A percentile compares a stretch with the other conserved stretches of the same genome.
Conservation (phyloP, 2,797 vertebrate species). For the Takifugu ocellatus region DNA sequence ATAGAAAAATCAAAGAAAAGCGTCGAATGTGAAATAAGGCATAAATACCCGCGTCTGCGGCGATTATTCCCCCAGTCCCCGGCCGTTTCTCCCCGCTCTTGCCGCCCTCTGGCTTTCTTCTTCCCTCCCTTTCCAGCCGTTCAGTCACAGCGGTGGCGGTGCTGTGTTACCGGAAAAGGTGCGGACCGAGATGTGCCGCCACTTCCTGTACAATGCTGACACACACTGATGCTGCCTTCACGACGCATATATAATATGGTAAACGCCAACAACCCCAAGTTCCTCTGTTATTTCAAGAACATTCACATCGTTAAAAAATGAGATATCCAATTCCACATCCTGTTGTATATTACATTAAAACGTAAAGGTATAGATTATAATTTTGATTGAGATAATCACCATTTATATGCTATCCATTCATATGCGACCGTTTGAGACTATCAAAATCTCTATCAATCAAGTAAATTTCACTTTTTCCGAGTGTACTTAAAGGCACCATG, state of each 20-base stretch:
- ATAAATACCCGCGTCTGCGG: constrained; percentile 58
- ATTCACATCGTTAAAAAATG: too few relatives aligned
- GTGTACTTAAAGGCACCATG: constrained; percentile 11
- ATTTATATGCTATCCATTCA: too few relatives aligned
- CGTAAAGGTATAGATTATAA: too few relatives aligned
- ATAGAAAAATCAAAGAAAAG: constrained; percentile 1
- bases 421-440: neutral
- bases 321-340: too few relatives aligned
- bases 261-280: too few relatives aligned
- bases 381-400: too few relatives aligned
- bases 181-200: constrained; percentile 79
- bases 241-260: neutral
- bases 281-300: too few relatives aligned
- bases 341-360: too few relatives aligned
- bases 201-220: constrained; percentile 76
- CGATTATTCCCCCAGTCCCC: constrained; percentile 54
- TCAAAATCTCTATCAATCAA: neutral
- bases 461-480: neutral
- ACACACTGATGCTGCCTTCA: constrained; percentile 53
- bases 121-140: constrained; percentile 31
- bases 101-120: constrained; percentile 53
- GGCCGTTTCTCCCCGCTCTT: constrained; percentile 66
- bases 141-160: constrained; percentile 60
- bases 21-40: neutral
- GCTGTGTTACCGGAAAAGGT: constrained; percentile 84